phyloP scores from a whole-genome alignment of 2,113 vertebrate species.

The Larimichthys crocea region DNA sequence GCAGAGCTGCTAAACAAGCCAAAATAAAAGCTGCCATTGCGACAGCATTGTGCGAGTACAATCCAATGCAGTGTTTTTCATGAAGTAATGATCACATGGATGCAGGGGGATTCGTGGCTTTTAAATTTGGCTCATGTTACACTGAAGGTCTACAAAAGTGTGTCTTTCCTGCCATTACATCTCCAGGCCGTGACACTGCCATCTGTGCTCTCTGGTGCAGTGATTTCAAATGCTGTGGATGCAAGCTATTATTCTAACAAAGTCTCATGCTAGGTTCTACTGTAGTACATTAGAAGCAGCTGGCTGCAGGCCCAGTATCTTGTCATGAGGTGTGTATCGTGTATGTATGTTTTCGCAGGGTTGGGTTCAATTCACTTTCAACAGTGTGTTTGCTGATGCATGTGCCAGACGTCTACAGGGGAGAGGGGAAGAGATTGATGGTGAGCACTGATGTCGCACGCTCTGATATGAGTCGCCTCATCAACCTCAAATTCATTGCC shows the following conservation, averaged over 20 bases:
- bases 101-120: not conserved
- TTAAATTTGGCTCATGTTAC: constrained; percentile 33
- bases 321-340: constrained; percentile 49
- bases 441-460: constrained; percentile 76
- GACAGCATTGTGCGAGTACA: not conserved
- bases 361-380: constrained; percentile 68
- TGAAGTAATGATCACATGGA: constrained; percentile 2
- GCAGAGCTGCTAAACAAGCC: not conserved
- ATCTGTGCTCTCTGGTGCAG: constrained; percentile 52
- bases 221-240: constrained; percentile 54
- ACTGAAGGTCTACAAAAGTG: constrained; percentile 16
- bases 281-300: constrained; percentile 61
- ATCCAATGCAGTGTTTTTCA: constrained; percentile 3
- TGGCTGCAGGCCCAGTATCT: constrained; percentile 54
- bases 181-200: constrained; percentile 20
- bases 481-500: constrained; percentile 85
- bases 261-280: constrained; percentile 43
- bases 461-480: constrained; percentile 86
- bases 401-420: constrained; percentile 76
- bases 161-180: constrained; percentile 30
- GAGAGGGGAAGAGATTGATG: constrained; percentile 81
- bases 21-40: constrained; percentile 23
- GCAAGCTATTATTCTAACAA: constrained; percentile 59
- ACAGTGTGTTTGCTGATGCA: constrained; percentile 74
- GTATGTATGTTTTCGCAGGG: constrained; percentile 48